Evolutionary conservation across 2,888 invertebrate species (phyloP).

Genomic region (Copidosoma aretas): DNA sequence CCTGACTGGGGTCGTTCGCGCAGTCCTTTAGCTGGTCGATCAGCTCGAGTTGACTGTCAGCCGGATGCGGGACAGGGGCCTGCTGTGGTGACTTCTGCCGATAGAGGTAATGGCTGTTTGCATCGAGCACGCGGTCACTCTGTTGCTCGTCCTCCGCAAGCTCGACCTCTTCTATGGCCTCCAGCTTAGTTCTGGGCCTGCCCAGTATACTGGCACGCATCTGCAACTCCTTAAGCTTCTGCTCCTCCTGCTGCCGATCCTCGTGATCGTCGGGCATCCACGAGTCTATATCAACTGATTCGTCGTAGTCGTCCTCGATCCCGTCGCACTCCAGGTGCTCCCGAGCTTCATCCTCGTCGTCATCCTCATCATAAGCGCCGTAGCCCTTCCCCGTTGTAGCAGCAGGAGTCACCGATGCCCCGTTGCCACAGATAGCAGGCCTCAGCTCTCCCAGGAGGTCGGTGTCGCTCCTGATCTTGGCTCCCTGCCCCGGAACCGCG

Average conservation of each 20-base stretch:
- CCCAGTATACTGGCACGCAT: background rate
- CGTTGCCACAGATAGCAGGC: constrained; percentile 51
- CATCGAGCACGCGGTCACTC: background rate
- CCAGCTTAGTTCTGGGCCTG: constrained; percentile 26
- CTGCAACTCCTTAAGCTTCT: background rate
- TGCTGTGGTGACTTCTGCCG: no score
- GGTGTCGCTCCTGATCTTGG: constrained; percentile 32
- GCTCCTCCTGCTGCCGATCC: constrained; percentile 2
- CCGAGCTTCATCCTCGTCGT: constrained; percentile 15
- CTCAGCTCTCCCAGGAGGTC: constrained; percentile 53
- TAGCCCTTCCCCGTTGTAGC: background rate
- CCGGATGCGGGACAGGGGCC: background rate
- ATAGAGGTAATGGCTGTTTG: no score
- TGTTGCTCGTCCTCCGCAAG: constrained; percentile 24
- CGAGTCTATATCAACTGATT: constrained; percentile 35
- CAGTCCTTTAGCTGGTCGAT: no score
- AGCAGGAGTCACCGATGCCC: no score
- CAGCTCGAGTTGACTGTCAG: no score
- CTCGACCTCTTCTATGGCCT: constrained; percentile 30
- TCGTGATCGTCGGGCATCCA: constrained; percentile 37
- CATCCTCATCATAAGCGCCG: background rate
- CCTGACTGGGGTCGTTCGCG: no score
- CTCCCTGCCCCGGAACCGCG: background rate
- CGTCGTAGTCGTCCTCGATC: constrained; percentile 28
- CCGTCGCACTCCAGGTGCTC: constrained; percentile 26